Evolutionary conservation across 1,140 invertebrate genomes (phyloP), one percentile per base, ranked within the genome.

Genomic region (Homalodisca vitripennis): DNA sequence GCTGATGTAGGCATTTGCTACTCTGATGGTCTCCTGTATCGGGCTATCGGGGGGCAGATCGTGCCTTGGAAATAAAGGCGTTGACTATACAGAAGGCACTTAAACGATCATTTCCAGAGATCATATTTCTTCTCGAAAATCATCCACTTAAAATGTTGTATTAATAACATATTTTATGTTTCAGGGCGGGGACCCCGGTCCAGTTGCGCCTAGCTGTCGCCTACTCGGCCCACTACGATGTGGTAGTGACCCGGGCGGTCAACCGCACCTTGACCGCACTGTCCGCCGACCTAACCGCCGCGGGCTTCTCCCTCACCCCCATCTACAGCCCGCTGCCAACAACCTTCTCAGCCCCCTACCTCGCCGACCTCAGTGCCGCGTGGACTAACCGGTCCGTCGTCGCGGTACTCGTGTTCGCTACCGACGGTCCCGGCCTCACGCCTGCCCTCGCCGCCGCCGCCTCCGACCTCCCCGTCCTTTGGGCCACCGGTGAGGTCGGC

Each of bases 401-500:
- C n/a, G 71, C 48, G 10, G 68, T 63, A 12, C 41, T 72, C 41
- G 66, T 72, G 13, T 66, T 72, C 34, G 69, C 66, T 29, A 29
- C 63, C 17, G 65, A 65, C 17, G 57, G 30, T 14, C 47, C 62
- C 17, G 63, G 64, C 12, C 31, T 65, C 24, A 69, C 34, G n/a
- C 46, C 65, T 14, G 68, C 69, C 6, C 30, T 72, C 17, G 69
- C 71, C 17, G 63, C 68, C 24, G 53, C 65, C 20, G 46, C 34
- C 29, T 29, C 51, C n/a, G 51, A 62, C 65, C 62, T 72, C 24
- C 71, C 71, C n/a, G 69, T 70, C 22, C 26, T 72, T n/a, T 72
- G 71, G 71, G 51, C 66, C 6, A 62, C 64, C 27, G 60, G 69
- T 13, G 65, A 66, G 41, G 47, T 70, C 34, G 41, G 60, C 20